A percentile compares a stretch with the other conserved stretches of the same genome.
Evolutionary conservation across 2,888 invertebrate genomes (phyloP).

Genomic region (Timandra comae): DNA sequence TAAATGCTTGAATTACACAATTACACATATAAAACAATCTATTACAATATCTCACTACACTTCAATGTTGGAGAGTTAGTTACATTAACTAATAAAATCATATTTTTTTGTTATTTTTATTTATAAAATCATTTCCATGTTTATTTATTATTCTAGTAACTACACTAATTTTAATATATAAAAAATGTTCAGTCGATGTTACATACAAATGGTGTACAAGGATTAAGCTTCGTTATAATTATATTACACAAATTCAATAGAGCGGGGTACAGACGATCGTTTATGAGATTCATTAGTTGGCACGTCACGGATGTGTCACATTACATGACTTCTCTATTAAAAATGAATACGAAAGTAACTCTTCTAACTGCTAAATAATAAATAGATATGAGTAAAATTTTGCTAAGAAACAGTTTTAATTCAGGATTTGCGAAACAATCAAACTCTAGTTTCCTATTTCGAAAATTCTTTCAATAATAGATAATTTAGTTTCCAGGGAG

Average conservation of each 20-base stretch:
- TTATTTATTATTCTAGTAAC: conserved; percentile 12
- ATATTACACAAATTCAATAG: conserved; percentile 32
- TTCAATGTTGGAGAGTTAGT: conserved; percentile 40
- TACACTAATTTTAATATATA: conserved; percentile 62
- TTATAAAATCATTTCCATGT: conserved; percentile 20
- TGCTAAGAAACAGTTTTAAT: no score
- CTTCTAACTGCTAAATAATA: no score
- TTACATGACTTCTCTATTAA: no score
- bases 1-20: conserved; percentile 68
- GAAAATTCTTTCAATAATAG: no score
- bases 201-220: conserved; percentile 69
- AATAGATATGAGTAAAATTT: no score
- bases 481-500: no score
- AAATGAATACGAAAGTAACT: no score
- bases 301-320: no score
- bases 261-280: conserved; percentile 28
- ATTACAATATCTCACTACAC: conserved; percentile 56
- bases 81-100: conserved; percentile 25
- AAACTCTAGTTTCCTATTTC: no score
- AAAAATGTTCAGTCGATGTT: conserved; percentile 75
- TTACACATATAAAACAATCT: conserved; percentile 46
- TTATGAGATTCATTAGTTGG: conserved; percentile 27
- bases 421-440: no score
- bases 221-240: conserved; percentile 41
- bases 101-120: conserved; percentile 27